Percentiles rank a stretch among this genome's conserved stretches.
Evolutionary conservation across 2,888 invertebrate genomes (phyloP).

Genomic region (Malachius bipustulatus): DNA sequence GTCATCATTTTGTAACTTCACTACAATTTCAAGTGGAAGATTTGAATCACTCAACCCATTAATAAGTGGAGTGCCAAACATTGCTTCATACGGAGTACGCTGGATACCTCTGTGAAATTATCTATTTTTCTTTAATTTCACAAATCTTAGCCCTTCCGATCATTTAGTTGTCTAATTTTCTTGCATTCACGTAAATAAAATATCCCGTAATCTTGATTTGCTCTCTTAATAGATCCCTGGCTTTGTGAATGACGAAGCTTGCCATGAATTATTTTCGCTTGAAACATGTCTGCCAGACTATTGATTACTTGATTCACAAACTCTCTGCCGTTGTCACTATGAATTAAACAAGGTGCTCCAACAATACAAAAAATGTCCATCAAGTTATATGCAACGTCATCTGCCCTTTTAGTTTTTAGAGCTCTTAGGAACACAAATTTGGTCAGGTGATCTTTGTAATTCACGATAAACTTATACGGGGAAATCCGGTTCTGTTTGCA

Average conservation of each 20-base stretch:
- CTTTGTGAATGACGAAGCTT: conserved; percentile 15
- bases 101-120: conserved; percentile 9
- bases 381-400: conserved; percentile 26
- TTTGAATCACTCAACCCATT: conserved; percentile 8
- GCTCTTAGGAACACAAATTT: neutral
- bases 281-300: conserved; percentile 14
- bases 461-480: conserved; percentile 1
- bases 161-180: neutral
- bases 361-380: conserved; percentile 4
- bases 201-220: conserved; percentile 16
- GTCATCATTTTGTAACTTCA: conserved; percentile 6
- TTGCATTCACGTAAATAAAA: conserved; percentile 14
- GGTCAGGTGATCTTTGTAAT: conserved; percentile 1
- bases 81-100: conserved; percentile 8
- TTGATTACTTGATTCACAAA: conserved; percentile 14
- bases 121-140: conserved; percentile 7
- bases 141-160: conserved; percentile 4
- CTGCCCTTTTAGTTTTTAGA: conserved; percentile 22
- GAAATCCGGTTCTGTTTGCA: neutral
- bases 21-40: conserved; percentile 4
- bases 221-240: conserved; percentile 14
- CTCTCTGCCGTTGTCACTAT: conserved; percentile 12
- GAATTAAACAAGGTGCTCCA: conserved; percentile 6
- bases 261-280: conserved; percentile 16
- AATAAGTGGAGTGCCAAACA: conserved; percentile 12